Evolutionary conservation across 1,140 invertebrate species (phyloP).

Genomic region (Coptotermes formosanus): DNA sequence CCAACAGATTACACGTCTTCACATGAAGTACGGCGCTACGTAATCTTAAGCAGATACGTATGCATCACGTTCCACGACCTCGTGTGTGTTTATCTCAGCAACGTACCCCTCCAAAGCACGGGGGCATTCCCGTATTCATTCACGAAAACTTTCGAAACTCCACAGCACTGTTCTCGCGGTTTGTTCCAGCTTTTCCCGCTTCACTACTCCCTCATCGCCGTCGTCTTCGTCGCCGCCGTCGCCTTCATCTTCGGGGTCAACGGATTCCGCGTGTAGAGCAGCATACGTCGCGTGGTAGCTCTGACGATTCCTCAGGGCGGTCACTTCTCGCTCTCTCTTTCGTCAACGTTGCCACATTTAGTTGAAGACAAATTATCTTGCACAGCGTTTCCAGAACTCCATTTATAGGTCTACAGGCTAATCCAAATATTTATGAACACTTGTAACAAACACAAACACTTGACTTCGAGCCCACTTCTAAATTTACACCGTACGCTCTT

Average conservation of each 20-base stretch:
- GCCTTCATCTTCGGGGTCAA: background rate
- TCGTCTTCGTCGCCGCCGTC: background rate
- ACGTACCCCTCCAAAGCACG: background rate
- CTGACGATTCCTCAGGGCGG: background rate
- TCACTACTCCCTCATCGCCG: background rate
- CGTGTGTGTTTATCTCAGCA: too few relatives aligned
- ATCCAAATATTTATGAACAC: too few relatives aligned
- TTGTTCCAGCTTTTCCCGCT: background rate
- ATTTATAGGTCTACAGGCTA: too few relatives aligned
- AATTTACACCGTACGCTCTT: too few relatives aligned
- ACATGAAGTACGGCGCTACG: too few relatives aligned
- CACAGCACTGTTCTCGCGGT: background rate
- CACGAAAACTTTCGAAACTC: background rate
- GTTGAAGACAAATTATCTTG: background rate
- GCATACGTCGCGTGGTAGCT: background rate
- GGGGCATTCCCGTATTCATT: background rate
- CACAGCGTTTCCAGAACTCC: too few relatives aligned
- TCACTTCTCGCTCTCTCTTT: constrained; percentile 15
- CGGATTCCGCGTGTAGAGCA: background rate
- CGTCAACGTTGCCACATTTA: constrained; percentile 2
- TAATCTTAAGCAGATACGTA: too few relatives aligned
- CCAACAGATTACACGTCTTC: too few relatives aligned
- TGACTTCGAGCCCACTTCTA: too few relatives aligned
- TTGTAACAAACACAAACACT: too few relatives aligned
- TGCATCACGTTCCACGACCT: too few relatives aligned